Percentiles rank a stretch among this genome's conserved stretches.
phyloP scores from a whole-genome alignment of 1,140 invertebrate species.

The Zaprionus camerounensis region DNA sequence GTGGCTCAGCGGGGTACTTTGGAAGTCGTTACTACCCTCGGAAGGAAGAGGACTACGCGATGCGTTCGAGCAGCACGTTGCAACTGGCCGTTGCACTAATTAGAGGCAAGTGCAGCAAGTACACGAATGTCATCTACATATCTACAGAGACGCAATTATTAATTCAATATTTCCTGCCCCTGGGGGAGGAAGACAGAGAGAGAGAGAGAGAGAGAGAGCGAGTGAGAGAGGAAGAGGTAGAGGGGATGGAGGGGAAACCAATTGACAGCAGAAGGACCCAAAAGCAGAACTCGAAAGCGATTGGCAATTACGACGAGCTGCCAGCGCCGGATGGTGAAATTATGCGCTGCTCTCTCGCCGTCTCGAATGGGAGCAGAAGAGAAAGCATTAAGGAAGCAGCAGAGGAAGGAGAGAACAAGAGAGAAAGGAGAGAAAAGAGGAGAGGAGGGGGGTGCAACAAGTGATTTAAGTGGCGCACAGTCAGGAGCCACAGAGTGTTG shows the following conservation, averaged over 20 bases:
- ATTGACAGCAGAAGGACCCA: conserved; percentile 65
- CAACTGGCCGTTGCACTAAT: conserved; percentile 59
- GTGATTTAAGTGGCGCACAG: conserved; percentile 49
- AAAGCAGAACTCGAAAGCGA: conserved; percentile 10
- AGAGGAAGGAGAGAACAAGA: background rate
- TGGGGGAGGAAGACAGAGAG: conserved; percentile 51
- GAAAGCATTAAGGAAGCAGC: conserved; percentile 71
- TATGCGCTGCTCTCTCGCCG: conserved; percentile 22
- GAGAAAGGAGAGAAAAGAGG: background rate
- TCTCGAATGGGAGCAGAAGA: conserved; percentile 67
- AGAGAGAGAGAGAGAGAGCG: too few species aligned
- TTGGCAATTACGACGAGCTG: conserved; percentile 20
- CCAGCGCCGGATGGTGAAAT: conserved; percentile 66
- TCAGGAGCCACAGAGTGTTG: conserved; percentile 42
- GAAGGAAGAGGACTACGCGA: conserved; percentile 37
- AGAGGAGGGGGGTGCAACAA: background rate
- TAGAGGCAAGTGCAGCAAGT: conserved; percentile 39
- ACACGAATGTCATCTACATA: conserved; percentile 43
- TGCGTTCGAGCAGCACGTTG: conserved; percentile 56
- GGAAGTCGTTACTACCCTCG: background rate
- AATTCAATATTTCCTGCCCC: conserved; percentile 77
- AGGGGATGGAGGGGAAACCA: conserved; percentile 17
- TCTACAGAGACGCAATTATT: conserved; percentile 67
- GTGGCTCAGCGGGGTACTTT: conserved; percentile 41
- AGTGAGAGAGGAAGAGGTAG: too few species aligned